Percentiles rank a stretch among this genome's conserved stretches.
Evolutionary conservation across 2,797 vertebrate species (phyloP).

Genomic region (Pogonophryne albipinna): DNA sequence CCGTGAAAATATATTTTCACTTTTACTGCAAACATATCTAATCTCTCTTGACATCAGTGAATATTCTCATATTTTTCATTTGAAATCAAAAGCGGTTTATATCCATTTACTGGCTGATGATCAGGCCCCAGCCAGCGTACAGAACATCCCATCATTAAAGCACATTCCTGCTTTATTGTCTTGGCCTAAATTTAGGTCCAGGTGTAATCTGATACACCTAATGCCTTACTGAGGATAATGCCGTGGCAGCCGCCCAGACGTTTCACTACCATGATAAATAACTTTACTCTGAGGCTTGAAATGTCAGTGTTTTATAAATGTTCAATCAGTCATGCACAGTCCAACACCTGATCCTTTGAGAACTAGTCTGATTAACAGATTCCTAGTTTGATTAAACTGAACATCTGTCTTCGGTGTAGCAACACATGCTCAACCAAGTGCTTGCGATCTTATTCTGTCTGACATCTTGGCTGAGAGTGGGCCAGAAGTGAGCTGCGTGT

Average conservation of each 20-base stretch:
- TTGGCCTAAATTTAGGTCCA: slow-evolving; percentile 35
- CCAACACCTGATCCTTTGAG: slow-evolving; percentile 44
- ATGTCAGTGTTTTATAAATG: slow-evolving; percentile 44
- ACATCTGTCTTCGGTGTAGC: slow-evolving; percentile 55
- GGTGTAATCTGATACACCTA: slow-evolving; percentile 51
- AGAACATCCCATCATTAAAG: slow-evolving; percentile 37
- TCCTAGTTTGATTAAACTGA: slow-evolving; percentile 43
- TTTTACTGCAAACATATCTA: slow-evolving; percentile 7
- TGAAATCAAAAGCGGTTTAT: background rate
- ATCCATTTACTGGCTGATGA: slow-evolving; percentile 15
- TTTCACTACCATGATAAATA: slow-evolving; percentile 54
- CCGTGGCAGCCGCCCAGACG: slow-evolving; percentile 42
- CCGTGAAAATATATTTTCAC: slow-evolving; percentile 35
- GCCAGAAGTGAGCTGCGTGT: slow-evolving; percentile 33
- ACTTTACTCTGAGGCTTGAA: slow-evolving; percentile 30
- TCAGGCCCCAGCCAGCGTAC: background rate
- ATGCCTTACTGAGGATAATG: slow-evolving; percentile 31
- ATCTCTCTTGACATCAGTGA: slow-evolving; percentile 14
- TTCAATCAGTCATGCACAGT: slow-evolving; percentile 53
- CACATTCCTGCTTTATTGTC: slow-evolving; percentile 50
- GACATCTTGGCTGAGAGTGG: slow-evolving; percentile 39
- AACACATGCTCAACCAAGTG: slow-evolving; percentile 47
- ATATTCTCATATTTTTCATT: slow-evolving; percentile 12
- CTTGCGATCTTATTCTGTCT: slow-evolving; percentile 37
- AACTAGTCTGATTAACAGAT: slow-evolving; percentile 45